Percentiles rank a stretch among this genome's conserved stretches.
Conservation (phyloP, 2,888 invertebrate species). For the Clostera curtula region DNA sequence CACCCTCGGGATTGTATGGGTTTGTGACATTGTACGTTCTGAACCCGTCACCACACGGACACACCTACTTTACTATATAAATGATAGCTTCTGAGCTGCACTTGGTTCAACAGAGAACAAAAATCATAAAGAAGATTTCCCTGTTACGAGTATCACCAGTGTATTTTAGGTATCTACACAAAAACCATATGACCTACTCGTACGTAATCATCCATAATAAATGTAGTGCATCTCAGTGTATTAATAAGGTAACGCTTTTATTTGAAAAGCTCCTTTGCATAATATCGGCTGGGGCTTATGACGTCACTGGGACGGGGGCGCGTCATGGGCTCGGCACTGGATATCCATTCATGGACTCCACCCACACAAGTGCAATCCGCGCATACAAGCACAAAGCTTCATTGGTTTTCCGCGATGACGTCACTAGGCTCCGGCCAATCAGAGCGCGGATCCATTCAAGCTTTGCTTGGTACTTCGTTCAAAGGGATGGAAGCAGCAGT, state of each 20-base stretch:
- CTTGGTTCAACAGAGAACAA: no score
- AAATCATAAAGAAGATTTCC: no score
- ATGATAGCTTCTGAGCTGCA: no score
- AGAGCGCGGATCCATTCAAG: constrained; percentile 79
- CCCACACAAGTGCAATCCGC: constrained; percentile 36
- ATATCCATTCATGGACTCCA: constrained; percentile 55
- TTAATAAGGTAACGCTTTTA: constrained; percentile 41
- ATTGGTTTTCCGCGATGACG: constrained; percentile 83
- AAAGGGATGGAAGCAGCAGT: constrained; percentile 62
- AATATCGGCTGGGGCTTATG: constrained; percentile 48
- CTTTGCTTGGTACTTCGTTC: constrained; percentile 73
- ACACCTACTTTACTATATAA: no score
- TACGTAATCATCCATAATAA: constrained; percentile 6
- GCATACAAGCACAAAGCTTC: constrained; percentile 43
- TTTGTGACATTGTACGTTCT: no score
- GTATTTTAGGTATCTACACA: constrained; percentile 1
- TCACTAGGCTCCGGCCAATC: constrained; percentile 79
- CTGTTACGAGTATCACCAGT: constrained; percentile 2
- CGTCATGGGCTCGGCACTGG: constrained; percentile 58
- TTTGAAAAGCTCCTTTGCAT: constrained; percentile 53
- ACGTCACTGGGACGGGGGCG: constrained; percentile 54
- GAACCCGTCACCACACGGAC: no score
- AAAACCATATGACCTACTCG: no score
- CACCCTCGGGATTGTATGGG: no score
- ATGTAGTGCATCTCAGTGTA: constrained; percentile 33